phyloP scores from a whole-genome alignment of 1,140 invertebrate genomes.

The Papilio machaon region DNA sequence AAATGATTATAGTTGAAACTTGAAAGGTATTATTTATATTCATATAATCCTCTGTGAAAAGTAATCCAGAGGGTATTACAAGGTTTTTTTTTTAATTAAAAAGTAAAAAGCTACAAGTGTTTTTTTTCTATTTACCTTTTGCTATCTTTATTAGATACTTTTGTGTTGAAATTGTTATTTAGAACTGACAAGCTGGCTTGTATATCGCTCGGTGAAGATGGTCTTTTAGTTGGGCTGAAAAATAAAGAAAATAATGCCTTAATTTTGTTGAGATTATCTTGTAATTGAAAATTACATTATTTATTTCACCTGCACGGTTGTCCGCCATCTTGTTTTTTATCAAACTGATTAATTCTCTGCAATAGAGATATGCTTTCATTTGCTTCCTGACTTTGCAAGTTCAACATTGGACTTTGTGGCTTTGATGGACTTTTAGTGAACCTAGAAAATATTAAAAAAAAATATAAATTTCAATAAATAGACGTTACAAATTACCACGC shows the following conservation, averaged over 20 bases:
- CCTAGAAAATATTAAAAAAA: background rate
- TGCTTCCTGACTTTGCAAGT: background rate
- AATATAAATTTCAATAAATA: background rate
- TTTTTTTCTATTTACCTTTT: conserved; percentile 51
- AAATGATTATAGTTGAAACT: too few relatives aligned
- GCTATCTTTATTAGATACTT: conserved; percentile 33
- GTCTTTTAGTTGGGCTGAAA: conserved; percentile 62
- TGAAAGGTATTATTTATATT: too few relatives aligned
- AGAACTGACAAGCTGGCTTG: conserved; percentile 58
- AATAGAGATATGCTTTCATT: conserved; percentile 58
- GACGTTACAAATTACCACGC: background rate
- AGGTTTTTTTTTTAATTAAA: background rate
- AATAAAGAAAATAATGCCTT: conserved; percentile 5
- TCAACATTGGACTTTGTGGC: conserved; percentile 1
- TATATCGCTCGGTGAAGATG: conserved; percentile 54
- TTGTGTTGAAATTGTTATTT: conserved; percentile 38
- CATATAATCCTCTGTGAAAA: too few relatives aligned
- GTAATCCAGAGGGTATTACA: too few relatives aligned
- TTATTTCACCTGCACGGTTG: conserved; percentile 18
- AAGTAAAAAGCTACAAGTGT: too few relatives aligned
- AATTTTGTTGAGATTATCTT: too few relatives aligned
- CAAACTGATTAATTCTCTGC: conserved; percentile 43
- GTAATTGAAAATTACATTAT: background rate
- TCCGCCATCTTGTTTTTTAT: conserved; percentile 32
- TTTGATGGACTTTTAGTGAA: background rate